These are phyloP conservation scores for Mylabris sibirica DNA, from an alignment of 2,888 invertebrate species.

Conservation along the genomic window DNA sequence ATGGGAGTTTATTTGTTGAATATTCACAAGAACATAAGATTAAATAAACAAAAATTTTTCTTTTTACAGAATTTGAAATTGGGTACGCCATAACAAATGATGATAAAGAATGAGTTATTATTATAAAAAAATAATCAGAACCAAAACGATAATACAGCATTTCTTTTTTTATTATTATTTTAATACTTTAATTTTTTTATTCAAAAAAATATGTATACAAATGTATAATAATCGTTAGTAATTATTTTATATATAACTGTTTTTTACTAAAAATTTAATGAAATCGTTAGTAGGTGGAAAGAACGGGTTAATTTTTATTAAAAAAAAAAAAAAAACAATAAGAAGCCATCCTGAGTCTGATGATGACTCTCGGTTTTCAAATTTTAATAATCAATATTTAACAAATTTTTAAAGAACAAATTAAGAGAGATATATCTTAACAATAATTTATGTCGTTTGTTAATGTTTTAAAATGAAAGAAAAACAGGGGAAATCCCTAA, in stretches of 20 bases:
- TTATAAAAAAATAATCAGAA: slow-evolving; percentile 32
- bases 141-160: neutral
- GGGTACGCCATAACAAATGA: slow-evolving; percentile 48
- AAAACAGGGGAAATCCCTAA: neutral
- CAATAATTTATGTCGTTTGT: neutral
- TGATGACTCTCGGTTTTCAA: neutral
- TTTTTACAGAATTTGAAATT: slow-evolving; percentile 48
- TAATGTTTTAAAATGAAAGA: neutral
- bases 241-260: slow-evolving; percentile 13
- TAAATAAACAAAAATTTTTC: slow-evolving; percentile 30
- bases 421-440: neutral
- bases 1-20: slow-evolving; percentile 15
- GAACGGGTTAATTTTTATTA: slow-evolving; percentile 5
- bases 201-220: slow-evolving; percentile 14
- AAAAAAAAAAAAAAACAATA: slow-evolving; percentile 23
- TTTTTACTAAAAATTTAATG: slow-evolving; percentile 13
- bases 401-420: neutral
- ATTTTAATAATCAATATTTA: neutral
- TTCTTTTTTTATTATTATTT: neutral
- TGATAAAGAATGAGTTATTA: slow-evolving; percentile 46
- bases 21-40: neutral
- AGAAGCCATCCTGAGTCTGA: slow-evolving; percentile 13
- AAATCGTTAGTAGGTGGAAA: slow-evolving; percentile 1
- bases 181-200: slow-evolving; percentile 6
- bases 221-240: slow-evolving; percentile 13